Evolutionary conservation across 1,140 invertebrate genomes (phyloP), one percentile per base, ranked within the genome.

Genomic region (Saccostrea echinata): DNA sequence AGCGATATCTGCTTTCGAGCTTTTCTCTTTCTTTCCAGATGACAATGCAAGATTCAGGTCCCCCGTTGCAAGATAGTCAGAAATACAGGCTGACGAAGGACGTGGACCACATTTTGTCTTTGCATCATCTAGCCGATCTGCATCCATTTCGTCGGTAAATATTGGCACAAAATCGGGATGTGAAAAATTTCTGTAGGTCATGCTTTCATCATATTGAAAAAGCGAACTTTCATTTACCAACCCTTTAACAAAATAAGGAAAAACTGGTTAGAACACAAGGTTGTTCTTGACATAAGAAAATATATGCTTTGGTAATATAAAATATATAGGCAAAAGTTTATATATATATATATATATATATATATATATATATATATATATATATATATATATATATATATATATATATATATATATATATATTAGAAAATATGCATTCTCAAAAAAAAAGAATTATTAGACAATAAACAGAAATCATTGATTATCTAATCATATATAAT

Each of bases 21-120:
- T 30, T 27, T 8, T 16, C 9, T 76, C 68, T 30, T 27, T 16
- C 9, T 33, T 76, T 76, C 68, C 68, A 76, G 68, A 76, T 13
- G 68, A 76, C 13, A 30, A 11, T n/a, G 85, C 85, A 6, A 86
- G 21, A 27, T 13, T 27, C 30, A 51, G 30, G 43, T 86, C 68
- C 13, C 53, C 64, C 3, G 85, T 86, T 13, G 85, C 64, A 0
- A 86, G 64, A 43, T 52, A 86, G 43, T 86, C 85, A 18, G 21
- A 86, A 76, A 86, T 81, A 53, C 85, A 86, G 51, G 85, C 61
- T n/a, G 18, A 18, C 2, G 64, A 76, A 9, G 55, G 12, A 30
- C 16, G 3, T 1, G 35, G 21, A n/a, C 64, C 85, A 51, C 52
- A 30, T 12, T 27, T n/a, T 80, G n/a, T 8, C 11, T 80, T 8